These are phyloP conservation scores for Ochotona curzoniae DNA, from an alignment of 2,113 vertebrate genomes.

Conservation along the genomic window DNA sequence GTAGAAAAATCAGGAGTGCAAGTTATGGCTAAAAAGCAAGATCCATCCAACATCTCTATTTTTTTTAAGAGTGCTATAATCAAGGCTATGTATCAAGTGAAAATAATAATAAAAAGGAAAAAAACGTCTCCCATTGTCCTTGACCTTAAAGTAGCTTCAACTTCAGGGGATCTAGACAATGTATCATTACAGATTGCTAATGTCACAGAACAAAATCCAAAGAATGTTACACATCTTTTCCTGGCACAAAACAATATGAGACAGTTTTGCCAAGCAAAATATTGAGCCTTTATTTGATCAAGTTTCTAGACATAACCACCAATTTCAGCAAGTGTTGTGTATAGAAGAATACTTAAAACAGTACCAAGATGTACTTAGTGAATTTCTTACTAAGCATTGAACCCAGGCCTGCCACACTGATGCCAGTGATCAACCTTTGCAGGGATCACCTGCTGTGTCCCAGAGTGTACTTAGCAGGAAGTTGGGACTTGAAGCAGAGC, in stretches of 20 bases:
- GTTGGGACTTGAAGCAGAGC: too few relatives aligned
- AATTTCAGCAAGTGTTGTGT: neutral
- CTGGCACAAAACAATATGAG: neutral
- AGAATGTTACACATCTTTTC: neutral
- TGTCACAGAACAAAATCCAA: neutral
- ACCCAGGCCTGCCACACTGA: too few relatives aligned
- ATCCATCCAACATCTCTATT: neutral
- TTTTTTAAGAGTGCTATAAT: neutral
- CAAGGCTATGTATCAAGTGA: neutral
- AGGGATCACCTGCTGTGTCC: too few relatives aligned
- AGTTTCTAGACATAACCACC: neutral
- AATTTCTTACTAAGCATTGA: neutral
- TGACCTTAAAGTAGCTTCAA: neutral
- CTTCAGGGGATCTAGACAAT: neutral
- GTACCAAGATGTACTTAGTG: neutral
- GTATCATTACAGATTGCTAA: neutral
- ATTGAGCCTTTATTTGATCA: neutral
- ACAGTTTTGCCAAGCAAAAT: slow-evolving; percentile 25
- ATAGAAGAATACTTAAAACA: neutral
- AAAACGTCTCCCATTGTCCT: neutral
- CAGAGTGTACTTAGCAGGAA: too few relatives aligned
- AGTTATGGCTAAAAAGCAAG: too few relatives aligned
- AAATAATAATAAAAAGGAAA: neutral
- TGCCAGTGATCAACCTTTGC: too few relatives aligned
- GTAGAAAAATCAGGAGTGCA: too few relatives aligned